Evolutionary conservation across 2,113 vertebrate genomes (phyloP), one percentile per base, ranked within the genome.

Genomic region (Azemiops feae): DNA sequence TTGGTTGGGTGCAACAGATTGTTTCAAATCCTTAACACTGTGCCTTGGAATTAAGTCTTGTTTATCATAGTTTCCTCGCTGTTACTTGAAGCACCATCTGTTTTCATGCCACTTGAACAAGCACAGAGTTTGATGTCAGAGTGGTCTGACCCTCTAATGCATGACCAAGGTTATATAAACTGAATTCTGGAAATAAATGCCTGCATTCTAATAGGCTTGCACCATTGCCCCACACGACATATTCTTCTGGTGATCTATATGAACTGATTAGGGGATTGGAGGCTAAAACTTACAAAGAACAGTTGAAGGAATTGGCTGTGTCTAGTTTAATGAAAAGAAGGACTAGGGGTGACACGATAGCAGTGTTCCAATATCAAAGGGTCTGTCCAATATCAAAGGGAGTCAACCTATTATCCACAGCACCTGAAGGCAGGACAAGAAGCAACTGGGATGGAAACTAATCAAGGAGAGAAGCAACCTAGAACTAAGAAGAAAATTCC

Each of bases 11-110:
- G 18, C 85, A 54, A 92, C 47, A 93, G 87, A 50, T 12, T 88
- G 11, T 87, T 94, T 91, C 64, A 43, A 94, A 95, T 93, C n/a
- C 89, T 94, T 88, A 92, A 93, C 95, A 88, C 39, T 53, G 16
- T 87, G 89, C 54, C 81, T 4, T 23, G 7, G 7, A 87, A 27
- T 93, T 93, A 94, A 94, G 88, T 60, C 60, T 0, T 91, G 6
- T 93, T 93, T 39, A n/a, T 94, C 47, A 39, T 85, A 23, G 47
- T 93, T 23, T 0, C 0, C 27, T 1, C 14, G 58, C 64, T 22
- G 3, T 30, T 93, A 39, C 23, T 89, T 91, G 55, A 60, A 9
- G 87, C 85, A 85, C 47, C 23, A 58, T 58, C 22, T 94, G 23
- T 12, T 94, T 93, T 16, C 92, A 93, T 91, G 88, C 2, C 3